These are phyloP conservation scores for Parnassius orleans DNA, from an alignment of 2,888 invertebrate genomes.

Conservation along the genomic window DNA sequence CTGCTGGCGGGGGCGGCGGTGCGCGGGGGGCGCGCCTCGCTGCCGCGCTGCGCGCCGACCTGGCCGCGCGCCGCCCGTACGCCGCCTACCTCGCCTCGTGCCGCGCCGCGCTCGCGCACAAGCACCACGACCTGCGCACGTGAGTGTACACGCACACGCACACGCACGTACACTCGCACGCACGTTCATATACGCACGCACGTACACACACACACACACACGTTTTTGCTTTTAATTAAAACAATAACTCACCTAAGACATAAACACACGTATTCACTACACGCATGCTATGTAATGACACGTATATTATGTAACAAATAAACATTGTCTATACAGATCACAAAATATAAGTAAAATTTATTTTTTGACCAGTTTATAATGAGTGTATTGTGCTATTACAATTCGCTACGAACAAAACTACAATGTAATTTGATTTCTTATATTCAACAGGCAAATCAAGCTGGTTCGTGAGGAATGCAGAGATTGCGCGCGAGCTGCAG, in stretches of 20 bases:
- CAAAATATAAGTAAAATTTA: too few relatives aligned
- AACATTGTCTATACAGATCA: too few relatives aligned
- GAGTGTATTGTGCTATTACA: too few relatives aligned
- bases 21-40: constrained; percentile 52
- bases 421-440: too few relatives aligned
- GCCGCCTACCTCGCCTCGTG: constrained; percentile 66
- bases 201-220: too few relatives aligned
- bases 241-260: too few relatives aligned
- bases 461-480: constrained; percentile 62
- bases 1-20: constrained; percentile 30
- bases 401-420: too few relatives aligned
- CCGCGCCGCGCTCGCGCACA: constrained; percentile 56
- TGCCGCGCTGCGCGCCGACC: constrained; percentile 63
- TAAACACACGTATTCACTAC: too few relatives aligned
- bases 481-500: constrained; percentile 85
- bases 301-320: too few relatives aligned
- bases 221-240: too few relatives aligned
- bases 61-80: constrained; percentile 68
- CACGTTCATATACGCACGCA: neutral
- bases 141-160: constrained; percentile 35
- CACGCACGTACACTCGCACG: neutral
- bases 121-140: constrained; percentile 50
- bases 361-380: too few relatives aligned
- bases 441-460: constrained; percentile 46
- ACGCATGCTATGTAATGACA: too few relatives aligned